A percentile compares a stretch with the other conserved stretches of the same genome.
phyloP scores from a whole-genome alignment of 2,888 invertebrate genomes.

The Lepas anatifera region DNA sequence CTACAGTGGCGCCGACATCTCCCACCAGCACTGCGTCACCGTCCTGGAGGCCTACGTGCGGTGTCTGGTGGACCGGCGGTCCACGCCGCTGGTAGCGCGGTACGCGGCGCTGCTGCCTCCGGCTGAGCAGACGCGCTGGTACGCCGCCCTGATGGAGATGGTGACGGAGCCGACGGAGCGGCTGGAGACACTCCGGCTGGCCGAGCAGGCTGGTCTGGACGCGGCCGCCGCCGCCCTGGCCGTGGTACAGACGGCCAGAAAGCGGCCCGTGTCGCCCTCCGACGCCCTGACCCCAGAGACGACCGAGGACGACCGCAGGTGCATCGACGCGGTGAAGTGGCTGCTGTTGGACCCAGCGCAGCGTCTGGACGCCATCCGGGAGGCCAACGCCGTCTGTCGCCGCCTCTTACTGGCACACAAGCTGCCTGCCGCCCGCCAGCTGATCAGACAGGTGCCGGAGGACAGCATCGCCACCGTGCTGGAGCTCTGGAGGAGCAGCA shows the following conservation, averaged over 20 bases:
- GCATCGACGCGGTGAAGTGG: slow-evolving; percentile 75
- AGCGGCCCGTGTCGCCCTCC: neutral
- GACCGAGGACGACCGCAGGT: slow-evolving; percentile 54
- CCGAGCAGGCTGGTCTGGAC: slow-evolving; percentile 60
- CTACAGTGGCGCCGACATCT: slow-evolving; percentile 47
- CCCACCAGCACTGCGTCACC: slow-evolving; percentile 52
- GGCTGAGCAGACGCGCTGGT: slow-evolving; percentile 42
- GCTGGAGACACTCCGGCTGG: slow-evolving; percentile 46
- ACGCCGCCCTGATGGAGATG: slow-evolving; percentile 34
- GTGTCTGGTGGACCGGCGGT: slow-evolving; percentile 45
- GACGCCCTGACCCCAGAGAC: slow-evolving; percentile 39
- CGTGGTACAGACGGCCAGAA: slow-evolving; percentile 50
- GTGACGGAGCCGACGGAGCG: slow-evolving; percentile 28
- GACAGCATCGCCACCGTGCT: slow-evolving; percentile 49
- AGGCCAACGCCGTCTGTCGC: slow-evolving; percentile 79
- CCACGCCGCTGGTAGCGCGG: slow-evolving; percentile 66
- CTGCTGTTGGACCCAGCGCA: slow-evolving; percentile 64
- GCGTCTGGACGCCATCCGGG: slow-evolving; percentile 64
- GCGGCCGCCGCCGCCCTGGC: slow-evolving; percentile 69
- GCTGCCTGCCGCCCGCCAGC: slow-evolving; percentile 63
- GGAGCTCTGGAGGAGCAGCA: slow-evolving; percentile 35
- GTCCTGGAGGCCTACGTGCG: slow-evolving; percentile 53
- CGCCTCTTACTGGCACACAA: slow-evolving; percentile 70
- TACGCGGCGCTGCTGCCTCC: slow-evolving; percentile 68
- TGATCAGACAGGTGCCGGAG: slow-evolving; percentile 53